phyloP scores from a whole-genome alignment of 2,797 vertebrate species.

The Lithobates pipiens region DNA sequence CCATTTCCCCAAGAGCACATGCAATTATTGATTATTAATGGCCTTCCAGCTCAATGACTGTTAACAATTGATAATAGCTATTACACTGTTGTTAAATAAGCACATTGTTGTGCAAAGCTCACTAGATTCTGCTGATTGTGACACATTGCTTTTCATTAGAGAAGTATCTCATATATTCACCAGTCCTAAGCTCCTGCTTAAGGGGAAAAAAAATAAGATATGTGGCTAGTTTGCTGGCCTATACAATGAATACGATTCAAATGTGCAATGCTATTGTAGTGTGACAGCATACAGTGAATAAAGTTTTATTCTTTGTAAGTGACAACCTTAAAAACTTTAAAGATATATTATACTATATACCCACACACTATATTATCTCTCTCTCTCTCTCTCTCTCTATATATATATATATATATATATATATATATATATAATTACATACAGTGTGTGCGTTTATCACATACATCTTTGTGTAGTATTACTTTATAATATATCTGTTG shows the following conservation, averaged over 20 bases:
- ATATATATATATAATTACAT: no score
- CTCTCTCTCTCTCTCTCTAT: no score
- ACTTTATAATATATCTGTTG: not conserved
- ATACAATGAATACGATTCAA: not conserved
- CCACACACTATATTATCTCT: no score
- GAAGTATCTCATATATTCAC: not conserved
- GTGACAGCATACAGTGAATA: not conserved
- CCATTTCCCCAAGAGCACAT: conserved; percentile 24
- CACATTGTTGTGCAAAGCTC: conserved; percentile 28
- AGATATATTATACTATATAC: no score
- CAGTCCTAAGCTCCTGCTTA: no score
- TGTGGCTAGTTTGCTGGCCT: not conserved
- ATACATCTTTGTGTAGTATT: not conserved
- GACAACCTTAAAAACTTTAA: not conserved
- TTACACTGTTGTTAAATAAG: conserved; percentile 36
- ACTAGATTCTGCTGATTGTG: conserved; percentile 17
- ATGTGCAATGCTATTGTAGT: not conserved
- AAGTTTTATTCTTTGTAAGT: not conserved
- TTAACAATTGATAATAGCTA: conserved; percentile 49
- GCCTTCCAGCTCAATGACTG: conserved; percentile 23
- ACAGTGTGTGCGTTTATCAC: no score
- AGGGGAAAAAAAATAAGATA: not conserved
- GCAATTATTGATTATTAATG: conserved; percentile 50
- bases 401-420: no score
- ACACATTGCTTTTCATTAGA: conserved; percentile 17